Percentiles rank a stretch among this genome's conserved stretches.
Conservation (phyloP, 2,113 vertebrate species). For the Gopherus flavomarginatus region DNA sequence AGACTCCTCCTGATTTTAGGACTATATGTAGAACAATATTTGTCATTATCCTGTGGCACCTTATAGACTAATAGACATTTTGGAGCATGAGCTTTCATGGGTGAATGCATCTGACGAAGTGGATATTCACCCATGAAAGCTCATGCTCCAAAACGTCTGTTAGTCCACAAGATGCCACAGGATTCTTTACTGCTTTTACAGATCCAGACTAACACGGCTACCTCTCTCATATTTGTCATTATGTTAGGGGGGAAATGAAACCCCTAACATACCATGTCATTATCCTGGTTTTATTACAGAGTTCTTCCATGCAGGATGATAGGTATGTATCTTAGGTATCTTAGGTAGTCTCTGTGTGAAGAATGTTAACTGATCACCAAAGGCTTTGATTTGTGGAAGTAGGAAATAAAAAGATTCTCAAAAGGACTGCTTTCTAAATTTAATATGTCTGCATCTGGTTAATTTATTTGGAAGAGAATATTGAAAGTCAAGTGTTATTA, state of each 20-base stretch:
- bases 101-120: too few relatives aligned
- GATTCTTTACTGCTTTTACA: too few relatives aligned
- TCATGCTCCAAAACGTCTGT: too few relatives aligned
- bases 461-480: conserved; percentile 53
- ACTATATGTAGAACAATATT: not conserved
- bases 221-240: not conserved
- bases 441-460: conserved; percentile 15
- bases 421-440: not conserved
- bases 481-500: conserved; percentile 54
- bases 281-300: not conserved
- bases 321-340: too few relatives aligned
- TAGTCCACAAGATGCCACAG: too few relatives aligned
- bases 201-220: too few relatives aligned
- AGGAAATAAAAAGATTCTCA: not conserved
- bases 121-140: too few relatives aligned
- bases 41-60: not conserved
- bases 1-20: not conserved
- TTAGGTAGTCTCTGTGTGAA: not conserved
- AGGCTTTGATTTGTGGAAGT: not conserved
- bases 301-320: not conserved
- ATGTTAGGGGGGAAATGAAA: not conserved
- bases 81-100: too few relatives aligned
- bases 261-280: not conserved
- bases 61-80: too few relatives aligned
- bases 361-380: not conserved